phyloP scores from a whole-genome alignment of 2,113 vertebrate genomes.

The Callorhinus ursinus region DNA sequence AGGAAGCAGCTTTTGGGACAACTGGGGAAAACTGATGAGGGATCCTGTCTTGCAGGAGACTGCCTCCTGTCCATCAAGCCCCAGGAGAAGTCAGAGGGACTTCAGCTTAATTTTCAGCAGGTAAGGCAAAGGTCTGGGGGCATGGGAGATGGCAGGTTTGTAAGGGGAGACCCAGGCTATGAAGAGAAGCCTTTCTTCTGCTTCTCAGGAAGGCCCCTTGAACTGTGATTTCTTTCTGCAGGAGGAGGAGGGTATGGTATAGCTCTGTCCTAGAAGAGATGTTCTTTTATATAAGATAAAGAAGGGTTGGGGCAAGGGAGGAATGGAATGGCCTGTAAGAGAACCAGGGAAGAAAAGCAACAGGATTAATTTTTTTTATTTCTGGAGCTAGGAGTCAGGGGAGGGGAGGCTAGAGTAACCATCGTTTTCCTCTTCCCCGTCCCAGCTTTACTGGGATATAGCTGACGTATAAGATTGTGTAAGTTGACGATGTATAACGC shows the following conservation, averaged over 20 bases:
- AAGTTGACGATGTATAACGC: background rate
- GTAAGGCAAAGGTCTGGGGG: conserved; percentile 80
- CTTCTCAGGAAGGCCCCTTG: background rate
- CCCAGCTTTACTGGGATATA: conserved; percentile 73
- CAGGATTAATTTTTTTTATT: background rate
- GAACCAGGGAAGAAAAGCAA: background rate
- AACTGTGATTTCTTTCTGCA: background rate
- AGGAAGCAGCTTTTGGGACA: background rate
- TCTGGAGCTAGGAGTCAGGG: background rate
- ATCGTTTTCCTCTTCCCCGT: background rate
- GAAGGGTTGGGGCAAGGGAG: background rate
- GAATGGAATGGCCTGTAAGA: background rate
- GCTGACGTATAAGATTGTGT: no score
- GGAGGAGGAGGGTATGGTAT: background rate
- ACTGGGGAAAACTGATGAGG: background rate
- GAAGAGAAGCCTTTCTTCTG: background rate
- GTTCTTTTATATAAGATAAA: background rate
- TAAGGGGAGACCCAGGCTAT: background rate
- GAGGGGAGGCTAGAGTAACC: background rate
- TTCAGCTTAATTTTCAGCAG: conserved; percentile 98
- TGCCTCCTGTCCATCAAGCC: conserved; percentile 94
- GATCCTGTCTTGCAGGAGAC: conserved; percentile 87
- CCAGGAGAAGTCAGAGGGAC: conserved; percentile 90
- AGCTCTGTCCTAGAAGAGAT: conserved; percentile 27
- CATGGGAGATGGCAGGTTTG: background rate